These are phyloP conservation scores for Himalopsyche anomala DNA, from an alignment of 2,888 invertebrate genomes.

Conservation along the genomic window DNA sequence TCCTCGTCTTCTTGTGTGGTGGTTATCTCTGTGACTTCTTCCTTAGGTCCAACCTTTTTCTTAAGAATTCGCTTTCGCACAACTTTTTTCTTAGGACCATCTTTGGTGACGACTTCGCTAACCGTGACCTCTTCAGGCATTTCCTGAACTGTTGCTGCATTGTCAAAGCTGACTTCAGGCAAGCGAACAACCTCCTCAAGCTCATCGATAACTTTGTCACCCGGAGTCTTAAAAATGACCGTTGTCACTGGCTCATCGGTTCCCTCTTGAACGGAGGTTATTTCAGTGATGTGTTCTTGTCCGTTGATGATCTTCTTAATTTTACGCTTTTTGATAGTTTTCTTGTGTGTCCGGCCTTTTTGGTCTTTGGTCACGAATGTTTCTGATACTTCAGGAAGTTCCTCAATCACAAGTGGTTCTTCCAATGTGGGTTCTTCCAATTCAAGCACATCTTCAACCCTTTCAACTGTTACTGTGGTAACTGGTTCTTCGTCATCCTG, in stretches of 20 bases:
- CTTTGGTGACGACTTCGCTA: conserved; percentile 68
- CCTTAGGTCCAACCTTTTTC: conserved; percentile 67
- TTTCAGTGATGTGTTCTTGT: conserved; percentile 68
- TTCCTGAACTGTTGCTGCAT: conserved; percentile 50
- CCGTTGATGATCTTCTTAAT: conserved; percentile 68
- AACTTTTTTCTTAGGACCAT: conserved; percentile 69
- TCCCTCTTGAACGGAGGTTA: conserved; percentile 66
- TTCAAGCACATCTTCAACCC: conserved; percentile 53
- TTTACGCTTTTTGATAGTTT: conserved; percentile 67
- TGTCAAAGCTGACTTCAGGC: conserved; percentile 59
- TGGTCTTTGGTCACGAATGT: neutral
- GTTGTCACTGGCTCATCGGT: conserved; percentile 68
- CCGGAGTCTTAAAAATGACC: conserved; percentile 65
- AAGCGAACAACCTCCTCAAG: conserved; percentile 66
- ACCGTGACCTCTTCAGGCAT: conserved; percentile 68
- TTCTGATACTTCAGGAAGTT: conserved; percentile 62
- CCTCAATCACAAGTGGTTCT: conserved; percentile 65
- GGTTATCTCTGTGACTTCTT: conserved; percentile 69
- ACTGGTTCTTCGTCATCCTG: conserved; percentile 70
- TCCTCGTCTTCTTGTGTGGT: conserved; percentile 67
- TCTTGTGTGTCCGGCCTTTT: conserved; percentile 63
- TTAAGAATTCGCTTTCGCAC: conserved; percentile 68
- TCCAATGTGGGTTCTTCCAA: conserved; percentile 66
- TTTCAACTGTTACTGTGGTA: conserved; percentile 57
- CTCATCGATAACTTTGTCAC: conserved; percentile 68